Percentiles rank a stretch among this genome's conserved stretches.
Evolutionary conservation across 2,797 vertebrate genomes (phyloP).

Genomic region (Natrix natrix): DNA sequence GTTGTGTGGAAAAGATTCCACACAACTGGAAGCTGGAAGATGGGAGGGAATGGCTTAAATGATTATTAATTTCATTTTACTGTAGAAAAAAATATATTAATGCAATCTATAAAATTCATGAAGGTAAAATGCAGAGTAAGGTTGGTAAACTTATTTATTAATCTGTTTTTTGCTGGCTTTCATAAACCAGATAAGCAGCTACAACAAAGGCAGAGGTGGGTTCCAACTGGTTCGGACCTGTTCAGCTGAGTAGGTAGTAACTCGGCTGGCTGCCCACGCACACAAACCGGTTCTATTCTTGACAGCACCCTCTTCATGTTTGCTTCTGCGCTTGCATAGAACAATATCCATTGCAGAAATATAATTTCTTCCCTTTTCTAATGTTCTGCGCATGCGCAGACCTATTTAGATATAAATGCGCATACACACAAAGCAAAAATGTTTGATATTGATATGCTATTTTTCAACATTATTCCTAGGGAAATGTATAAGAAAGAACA

Average conservation of each 20-base stretch:
- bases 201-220: neutral
- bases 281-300: too few relatives aligned
- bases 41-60: constrained; percentile 17
- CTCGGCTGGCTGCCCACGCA: too few relatives aligned
- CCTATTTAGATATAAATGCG: too few relatives aligned
- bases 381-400: too few relatives aligned
- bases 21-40: neutral
- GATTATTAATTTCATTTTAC: neutral
- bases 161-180: neutral
- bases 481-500: neutral
- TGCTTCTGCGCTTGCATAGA: too few relatives aligned
- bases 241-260: too few relatives aligned
- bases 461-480: neutral
- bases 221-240: too few relatives aligned
- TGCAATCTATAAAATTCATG: neutral
- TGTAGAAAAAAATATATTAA: neutral
- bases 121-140: neutral
- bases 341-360: too few relatives aligned
- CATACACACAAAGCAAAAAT: too few relatives aligned
- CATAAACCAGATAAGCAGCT: neutral
- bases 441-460: neutral
- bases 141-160: neutral
- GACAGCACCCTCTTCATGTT: too few relatives aligned
- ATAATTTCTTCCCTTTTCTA: too few relatives aligned
- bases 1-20: neutral